phyloP scores from a whole-genome alignment of 2,797 vertebrate genomes.

The Crax fasciolata region DNA sequence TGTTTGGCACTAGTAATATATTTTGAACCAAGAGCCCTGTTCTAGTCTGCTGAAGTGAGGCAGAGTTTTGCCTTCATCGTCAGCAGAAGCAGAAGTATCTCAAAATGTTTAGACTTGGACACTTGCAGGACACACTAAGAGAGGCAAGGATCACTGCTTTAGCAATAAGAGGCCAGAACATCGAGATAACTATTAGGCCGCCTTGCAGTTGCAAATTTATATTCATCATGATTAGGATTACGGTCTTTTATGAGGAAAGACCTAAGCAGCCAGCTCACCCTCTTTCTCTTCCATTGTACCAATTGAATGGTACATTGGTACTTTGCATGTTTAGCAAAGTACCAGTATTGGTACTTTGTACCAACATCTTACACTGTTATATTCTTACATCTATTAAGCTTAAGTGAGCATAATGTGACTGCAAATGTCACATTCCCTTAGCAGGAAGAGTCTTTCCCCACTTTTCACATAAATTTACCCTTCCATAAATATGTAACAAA shows the following conservation, averaged over 20 bases:
- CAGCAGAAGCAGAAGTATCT: background rate
- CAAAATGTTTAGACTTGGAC: background rate
- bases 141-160: background rate
- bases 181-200: background rate
- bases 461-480: slow-evolving; percentile 55
- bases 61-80: background rate
- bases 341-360: too few species aligned
- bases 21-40: background rate
- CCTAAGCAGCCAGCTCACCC: background rate
- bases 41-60: background rate
- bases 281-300: slow-evolving; percentile 30
- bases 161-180: background rate
- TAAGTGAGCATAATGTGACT: slow-evolving; percentile 63
- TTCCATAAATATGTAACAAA: slow-evolving; percentile 65
- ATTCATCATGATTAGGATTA: background rate
- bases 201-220: background rate
- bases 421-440: slow-evolving; percentile 47
- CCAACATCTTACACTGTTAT: background rate
- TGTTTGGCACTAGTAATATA: background rate
- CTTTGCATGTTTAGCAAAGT: too few species aligned
- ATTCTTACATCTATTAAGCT: slow-evolving; percentile 28
- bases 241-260: background rate
- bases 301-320: too few species aligned
- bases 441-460: background rate
- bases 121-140: background rate